Evolutionary conservation across 2,113 vertebrate genomes (phyloP), one percentile per base, ranked within the genome.

Genomic region (Malaclemys terrapin): DNA sequence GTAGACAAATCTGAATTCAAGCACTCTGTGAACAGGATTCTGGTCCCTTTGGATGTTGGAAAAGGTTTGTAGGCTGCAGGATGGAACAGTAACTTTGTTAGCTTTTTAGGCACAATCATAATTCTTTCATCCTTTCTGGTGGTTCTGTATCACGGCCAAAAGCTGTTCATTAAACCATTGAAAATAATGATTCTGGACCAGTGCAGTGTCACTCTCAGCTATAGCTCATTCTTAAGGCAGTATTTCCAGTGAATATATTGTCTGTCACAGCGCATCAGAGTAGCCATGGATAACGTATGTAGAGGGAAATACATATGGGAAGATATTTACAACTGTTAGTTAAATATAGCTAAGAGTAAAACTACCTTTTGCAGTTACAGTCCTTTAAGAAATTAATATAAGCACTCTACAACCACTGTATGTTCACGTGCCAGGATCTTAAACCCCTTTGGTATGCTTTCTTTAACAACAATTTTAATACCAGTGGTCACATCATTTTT

Each of bases 241-340:
- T 65, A 22, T 24, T 24, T 90, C 72, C 11, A 72, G 31, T 59
- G 88, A 65, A 42, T 59, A 72, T 24, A 82, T 78, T 13, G 1
- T 62, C n/a, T 50, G 62, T 35, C 25, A 47, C 4, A 78, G 45
- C 0, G 88, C 78, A n/a, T 86, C 31, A 53, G 29, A 29, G 14
- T 1, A 72, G 9, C 5, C 24, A 80, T 75, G 8, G 10, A 49
- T 5, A n/a, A 81, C 62, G 80, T 65, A 65, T 65, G 52, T 5
- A 82, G 38, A 91, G 20, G 49, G 56, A 0, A 22, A 82, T 2
- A 65, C 31, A 35, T 65, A 65, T 65, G 4, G 25, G 3, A 45
- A 35, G 82, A 45, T 1, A 1, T 84, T 62, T 62, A 52, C 22
- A 89, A 50, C 11, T 1, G 24, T 16, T 0, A 0, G 27, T 79